Base-by-base conservation (phyloP, 2,888 invertebrate genomes). In the Tiphia femorata region DNA sequence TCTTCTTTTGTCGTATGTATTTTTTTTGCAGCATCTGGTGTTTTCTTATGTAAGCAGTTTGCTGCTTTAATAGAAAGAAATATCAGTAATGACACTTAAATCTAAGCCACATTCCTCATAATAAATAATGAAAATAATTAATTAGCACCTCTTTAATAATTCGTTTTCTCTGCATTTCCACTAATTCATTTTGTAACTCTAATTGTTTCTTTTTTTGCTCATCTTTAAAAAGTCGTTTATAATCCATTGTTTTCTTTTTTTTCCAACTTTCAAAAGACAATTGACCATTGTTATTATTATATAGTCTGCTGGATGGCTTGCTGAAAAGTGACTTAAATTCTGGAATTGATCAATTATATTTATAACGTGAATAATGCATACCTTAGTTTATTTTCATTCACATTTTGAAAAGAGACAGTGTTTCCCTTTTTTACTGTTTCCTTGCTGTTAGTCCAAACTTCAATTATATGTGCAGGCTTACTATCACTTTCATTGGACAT, bases 241-340 rank as follows among this genome's bases (percentile, higher is more conserved):
- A 67, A 2, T 16, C 44, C 10, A 44, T 38, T 1, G 46, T 67
- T 37, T 76, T 75, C 8, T 25, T 57, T 29, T 42, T 54, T 17
- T 60, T 75, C 75, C 73, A 76, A 40, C 46, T 47, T 1, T 76
- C 66, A 12, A 73, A 76, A 3, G 74, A 54, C 41, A 62, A 46
- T 29, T n/a, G 3, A 16, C 19, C 25, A 30, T 25, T 20, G 40
- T 25, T 14, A 47, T 29, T n/a, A n/a, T n/a, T n/a, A n/a, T n/a
- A n/a, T n/a, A n/a, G n/a, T n/a, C n/a, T n/a, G n/a, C n/a, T n/a
- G n/a, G 29, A 29, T 2, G 3, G 29, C 6, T 2, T 29, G 29
- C 29, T n/a, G n/a, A n/a, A n/a, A n/a, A n/a, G n/a, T n/a, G n/a
- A n/a, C n/a, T n/a, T n/a, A n/a, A n/a, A n/a, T n/a, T n/a, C n/a